A percentile compares a stretch with the other conserved stretches of the same genome.
phyloP scores from a whole-genome alignment of 2,888 invertebrate species.

The Netelia melanura region DNA sequence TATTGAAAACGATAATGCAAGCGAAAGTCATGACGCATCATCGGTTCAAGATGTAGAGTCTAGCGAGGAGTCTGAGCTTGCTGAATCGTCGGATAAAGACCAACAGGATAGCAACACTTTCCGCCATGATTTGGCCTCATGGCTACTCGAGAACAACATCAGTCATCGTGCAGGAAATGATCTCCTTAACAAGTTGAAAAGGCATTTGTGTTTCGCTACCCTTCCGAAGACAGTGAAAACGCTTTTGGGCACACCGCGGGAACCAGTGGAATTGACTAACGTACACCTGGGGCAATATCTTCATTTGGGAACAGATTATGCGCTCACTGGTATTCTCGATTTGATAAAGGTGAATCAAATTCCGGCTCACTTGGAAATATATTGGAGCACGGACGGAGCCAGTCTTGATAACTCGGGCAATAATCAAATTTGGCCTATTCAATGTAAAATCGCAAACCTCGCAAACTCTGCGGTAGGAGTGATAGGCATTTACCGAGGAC shows the following conservation, averaged over 20 bases:
- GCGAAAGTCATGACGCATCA: conserved; percentile 1
- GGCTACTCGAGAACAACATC: conserved; percentile 26
- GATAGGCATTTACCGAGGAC: conserved; percentile 64
- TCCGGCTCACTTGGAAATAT: conserved; percentile 17
- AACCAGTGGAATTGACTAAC: neutral
- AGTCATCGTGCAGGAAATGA: conserved; percentile 20
- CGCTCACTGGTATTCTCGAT: neutral
- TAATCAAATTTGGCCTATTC: conserved; percentile 61
- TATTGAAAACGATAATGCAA: neutral
- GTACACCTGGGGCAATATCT: conserved; percentile 43
- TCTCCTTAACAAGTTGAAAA: conserved; percentile 18
- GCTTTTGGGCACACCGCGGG: conserved; percentile 26
- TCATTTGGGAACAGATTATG: conserved; percentile 29
- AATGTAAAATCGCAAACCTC: conserved; percentile 53
- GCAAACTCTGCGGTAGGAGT: conserved; percentile 47
- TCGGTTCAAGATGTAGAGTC: neutral
- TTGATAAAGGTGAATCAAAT: neutral
- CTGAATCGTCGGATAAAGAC: neutral
- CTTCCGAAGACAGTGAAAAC: conserved; percentile 26
- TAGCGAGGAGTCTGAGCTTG: neutral
- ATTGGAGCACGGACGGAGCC: conserved; percentile 31
- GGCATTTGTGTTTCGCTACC: conserved; percentile 26
- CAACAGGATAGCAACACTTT: neutral
- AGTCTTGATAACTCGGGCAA: conserved; percentile 30
- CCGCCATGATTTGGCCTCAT: conserved; percentile 18